Percentiles rank a stretch among this genome's conserved stretches.
These are phyloP conservation scores for Amphilophus citrinellus DNA, from an alignment of 2,113 vertebrate species.

Conservation along the genomic window DNA sequence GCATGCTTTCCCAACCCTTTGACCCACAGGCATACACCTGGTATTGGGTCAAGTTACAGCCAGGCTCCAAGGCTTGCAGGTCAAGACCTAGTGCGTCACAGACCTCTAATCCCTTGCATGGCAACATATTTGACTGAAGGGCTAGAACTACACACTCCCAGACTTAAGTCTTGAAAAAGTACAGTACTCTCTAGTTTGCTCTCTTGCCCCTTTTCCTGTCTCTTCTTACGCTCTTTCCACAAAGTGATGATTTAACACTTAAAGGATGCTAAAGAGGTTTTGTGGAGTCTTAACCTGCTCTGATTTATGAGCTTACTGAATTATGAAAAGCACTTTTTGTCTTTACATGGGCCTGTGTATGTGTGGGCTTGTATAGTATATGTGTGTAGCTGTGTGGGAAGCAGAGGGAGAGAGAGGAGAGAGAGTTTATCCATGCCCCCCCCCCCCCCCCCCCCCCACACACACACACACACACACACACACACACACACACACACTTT, in stretches of 20 bases:
- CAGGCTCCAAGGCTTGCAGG: conserved; percentile 84
- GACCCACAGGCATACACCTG: conserved; percentile 98
- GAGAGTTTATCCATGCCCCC: background rate
- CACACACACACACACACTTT: background rate
- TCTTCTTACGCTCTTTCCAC: conserved; percentile 51
- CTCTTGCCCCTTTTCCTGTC: conserved; percentile 35
- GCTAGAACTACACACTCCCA: conserved; percentile 62
- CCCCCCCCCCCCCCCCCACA: too few species aligned
- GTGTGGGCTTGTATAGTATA: conserved; percentile 26
- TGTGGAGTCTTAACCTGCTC: conserved; percentile 76
- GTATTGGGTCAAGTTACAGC: conserved; percentile 92
- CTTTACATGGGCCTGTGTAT: conserved; percentile 62
- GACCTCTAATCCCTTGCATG: conserved; percentile 83
- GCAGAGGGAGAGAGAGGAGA: conserved; percentile 4
- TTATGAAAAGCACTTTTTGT: conserved; percentile 78
- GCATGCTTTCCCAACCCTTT: conserved; percentile 84
- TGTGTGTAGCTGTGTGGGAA: conserved; percentile 13
- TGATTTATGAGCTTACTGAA: conserved; percentile 79
- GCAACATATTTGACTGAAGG: conserved; percentile 82
- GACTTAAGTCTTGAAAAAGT: conserved; percentile 67
- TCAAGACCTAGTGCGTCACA: conserved; percentile 90
- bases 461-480: too few species aligned
- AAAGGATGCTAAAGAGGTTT: conserved; percentile 77
- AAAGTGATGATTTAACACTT: conserved; percentile 82
- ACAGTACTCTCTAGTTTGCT: conserved; percentile 57